These are phyloP conservation scores for Rhagoletis pomonella DNA, from an alignment of 1,140 invertebrate genomes.

Conservation along the genomic window DNA sequence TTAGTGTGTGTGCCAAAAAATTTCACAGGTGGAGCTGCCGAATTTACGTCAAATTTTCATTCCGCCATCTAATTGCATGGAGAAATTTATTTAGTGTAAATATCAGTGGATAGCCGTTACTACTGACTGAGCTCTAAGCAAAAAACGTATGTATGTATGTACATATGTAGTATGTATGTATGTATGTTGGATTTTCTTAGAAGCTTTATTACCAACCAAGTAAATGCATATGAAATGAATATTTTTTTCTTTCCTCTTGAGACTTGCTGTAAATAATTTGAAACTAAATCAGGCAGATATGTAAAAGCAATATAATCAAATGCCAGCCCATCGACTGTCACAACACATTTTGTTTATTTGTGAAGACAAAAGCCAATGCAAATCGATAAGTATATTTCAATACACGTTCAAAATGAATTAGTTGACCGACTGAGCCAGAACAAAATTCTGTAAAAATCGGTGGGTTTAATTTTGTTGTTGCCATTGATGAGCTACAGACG, in stretches of 20 bases:
- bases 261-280: too few species aligned
- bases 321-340: neutral
- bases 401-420: neutral
- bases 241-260: too few species aligned
- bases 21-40: neutral
- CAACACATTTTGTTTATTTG: neutral
- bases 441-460: neutral
- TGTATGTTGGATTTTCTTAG: too few species aligned
- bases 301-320: neutral
- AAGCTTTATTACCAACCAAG: too few species aligned
- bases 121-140: too few species aligned
- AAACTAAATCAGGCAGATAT: neutral
- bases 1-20: neutral
- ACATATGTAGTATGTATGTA: too few species aligned
- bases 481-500: neutral
- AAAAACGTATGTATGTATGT: too few species aligned
- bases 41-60: neutral
- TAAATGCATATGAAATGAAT: too few species aligned
- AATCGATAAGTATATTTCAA: neutral
- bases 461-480: neutral
- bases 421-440: neutral
- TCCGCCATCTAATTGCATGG: conserved; percentile 4
- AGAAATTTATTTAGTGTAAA: neutral
- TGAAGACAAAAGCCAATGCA: neutral
- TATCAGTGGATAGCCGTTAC: too few species aligned